These are phyloP conservation scores for Zootermopsis nevadensis DNA, from an alignment of 2,888 invertebrate species.

Conservation along the genomic window DNA sequence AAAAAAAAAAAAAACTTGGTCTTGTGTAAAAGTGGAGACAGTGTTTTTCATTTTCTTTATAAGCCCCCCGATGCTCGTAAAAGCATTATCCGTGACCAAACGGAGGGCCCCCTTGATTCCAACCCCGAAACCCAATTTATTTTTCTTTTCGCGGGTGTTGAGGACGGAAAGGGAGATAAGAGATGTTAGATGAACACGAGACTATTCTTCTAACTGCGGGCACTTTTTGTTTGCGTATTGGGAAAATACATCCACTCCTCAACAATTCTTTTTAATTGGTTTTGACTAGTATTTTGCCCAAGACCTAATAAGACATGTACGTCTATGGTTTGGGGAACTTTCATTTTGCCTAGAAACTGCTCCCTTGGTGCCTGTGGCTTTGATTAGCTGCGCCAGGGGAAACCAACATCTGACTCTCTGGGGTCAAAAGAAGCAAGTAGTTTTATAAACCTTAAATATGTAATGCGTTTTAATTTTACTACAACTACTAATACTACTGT, in stretches of 20 bases:
- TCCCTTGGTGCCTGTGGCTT: constrained; percentile 8
- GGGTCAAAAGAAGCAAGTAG: neutral
- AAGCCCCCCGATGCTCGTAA: constrained; percentile 87
- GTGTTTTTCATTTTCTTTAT: constrained; percentile 92
- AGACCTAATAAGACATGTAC: constrained; percentile 54
- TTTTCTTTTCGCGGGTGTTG: constrained; percentile 53
- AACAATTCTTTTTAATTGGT: constrained; percentile 47
- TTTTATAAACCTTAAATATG: too few relatives aligned
- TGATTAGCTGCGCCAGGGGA: constrained; percentile 5
- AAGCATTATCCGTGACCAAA: constrained; percentile 86
- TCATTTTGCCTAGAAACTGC: neutral
- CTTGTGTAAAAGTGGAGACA: constrained; percentile 68
- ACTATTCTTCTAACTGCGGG: constrained; percentile 1
- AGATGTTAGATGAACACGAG: neutral
- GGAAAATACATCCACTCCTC: constrained; percentile 30
- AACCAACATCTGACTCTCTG: neutral
- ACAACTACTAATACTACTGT: too few relatives aligned
- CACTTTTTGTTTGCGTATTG: neutral
- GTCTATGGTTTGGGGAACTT: neutral
- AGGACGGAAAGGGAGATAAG: constrained; percentile 15
- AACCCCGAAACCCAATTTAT: constrained; percentile 55
- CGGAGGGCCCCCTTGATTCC: constrained; percentile 53
- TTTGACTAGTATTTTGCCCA: constrained; percentile 31
- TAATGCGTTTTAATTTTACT: too few relatives aligned
- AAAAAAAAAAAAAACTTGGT: constrained; percentile 37